These are phyloP conservation scores for Schizotus pectinicornis DNA, from an alignment of 2,888 invertebrate genomes.

Conservation along the genomic window DNA sequence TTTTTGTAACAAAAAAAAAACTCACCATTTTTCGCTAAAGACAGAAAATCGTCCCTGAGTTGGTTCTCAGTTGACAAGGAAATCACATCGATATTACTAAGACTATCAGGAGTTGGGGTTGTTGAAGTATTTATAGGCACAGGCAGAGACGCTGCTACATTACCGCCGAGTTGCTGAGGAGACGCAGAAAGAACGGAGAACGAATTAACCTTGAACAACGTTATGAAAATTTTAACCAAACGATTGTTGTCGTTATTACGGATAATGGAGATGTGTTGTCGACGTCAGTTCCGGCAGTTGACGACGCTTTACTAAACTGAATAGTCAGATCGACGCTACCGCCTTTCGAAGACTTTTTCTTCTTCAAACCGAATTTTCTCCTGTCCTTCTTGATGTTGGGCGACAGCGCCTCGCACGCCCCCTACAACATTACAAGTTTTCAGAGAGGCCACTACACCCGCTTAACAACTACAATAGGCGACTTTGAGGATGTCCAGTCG, in stretches of 20 bases:
- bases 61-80: slow-evolving; percentile 52
- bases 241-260: slow-evolving; percentile 40
- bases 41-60: slow-evolving; percentile 67
- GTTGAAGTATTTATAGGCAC: slow-evolving; percentile 44
- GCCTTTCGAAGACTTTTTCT: slow-evolving; percentile 70
- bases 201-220: slow-evolving; percentile 46
- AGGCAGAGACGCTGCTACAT: slow-evolving; percentile 41
- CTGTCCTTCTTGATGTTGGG: slow-evolving; percentile 73
- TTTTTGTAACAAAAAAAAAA: slow-evolving; percentile 19
- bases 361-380: slow-evolving; percentile 71
- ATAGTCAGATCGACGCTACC: slow-evolving; percentile 67
- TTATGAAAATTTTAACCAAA: background rate
- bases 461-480: no score
- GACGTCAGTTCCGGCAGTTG: slow-evolving; percentile 45
- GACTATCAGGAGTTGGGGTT: slow-evolving; percentile 64
- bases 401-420: slow-evolving; percentile 23
- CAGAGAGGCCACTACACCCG: background rate
- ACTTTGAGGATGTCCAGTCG: no score
- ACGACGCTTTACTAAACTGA: slow-evolving; percentile 51
- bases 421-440: no score
- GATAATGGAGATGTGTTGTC: slow-evolving; percentile 58
- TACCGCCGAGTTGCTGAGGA: slow-evolving; percentile 45
- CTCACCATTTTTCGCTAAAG: slow-evolving; percentile 72
- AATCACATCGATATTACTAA: slow-evolving; percentile 59
- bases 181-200: slow-evolving; percentile 50